Base-by-base conservation (phyloP, 1,140 invertebrate species). In the Neotoxoptera formosana region DNA sequence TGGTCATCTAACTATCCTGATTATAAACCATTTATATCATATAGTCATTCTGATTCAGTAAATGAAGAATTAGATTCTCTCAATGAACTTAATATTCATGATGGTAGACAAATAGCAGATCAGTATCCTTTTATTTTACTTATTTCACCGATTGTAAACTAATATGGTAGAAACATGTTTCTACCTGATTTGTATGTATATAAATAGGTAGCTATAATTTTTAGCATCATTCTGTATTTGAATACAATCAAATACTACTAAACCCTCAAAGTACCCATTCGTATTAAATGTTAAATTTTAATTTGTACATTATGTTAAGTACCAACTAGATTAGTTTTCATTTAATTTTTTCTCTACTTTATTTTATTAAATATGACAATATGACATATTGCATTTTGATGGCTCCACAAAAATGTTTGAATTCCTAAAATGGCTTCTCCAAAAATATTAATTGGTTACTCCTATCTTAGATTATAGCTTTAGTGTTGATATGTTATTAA, bases 11-110 rank as follows among this genome's bases (percentile, higher is more conserved):
- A 34, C 48, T 84, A 36, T 92, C 76, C 91, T 45, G 11, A 83
- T 41, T 92, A 92, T 53, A 92, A 92, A 41, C 76, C 91, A 41
- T 92, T 92, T 25, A 84, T 92, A 53, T 83, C 91, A 51, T 34
- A 48, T 17, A 34, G 47, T 84, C 6, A 34, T 41, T 20, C 21
- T 14, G 81, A 53, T 36, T 34, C 34, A 34, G 17, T 45, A 81
- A 47, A 81, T 83, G 47, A 83, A 83, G 91, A 84, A 51, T 51
- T 48, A 34, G 21, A 92, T 83, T 84, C n/a, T 53, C 41, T 84
- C 14, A 91, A 83, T 89, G 67, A 91, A 14, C 76, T 92, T 47
- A 25, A 53, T 84, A 30, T 92, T 36, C 47, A 92, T 20, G 76
- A 84, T 36, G 47, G 84, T 51, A 83, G 41, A 83, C 91, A 92